These are phyloP conservation scores for Podargus strigoides DNA, from an alignment of 2,797 vertebrate genomes.

Conservation along the genomic window DNA sequence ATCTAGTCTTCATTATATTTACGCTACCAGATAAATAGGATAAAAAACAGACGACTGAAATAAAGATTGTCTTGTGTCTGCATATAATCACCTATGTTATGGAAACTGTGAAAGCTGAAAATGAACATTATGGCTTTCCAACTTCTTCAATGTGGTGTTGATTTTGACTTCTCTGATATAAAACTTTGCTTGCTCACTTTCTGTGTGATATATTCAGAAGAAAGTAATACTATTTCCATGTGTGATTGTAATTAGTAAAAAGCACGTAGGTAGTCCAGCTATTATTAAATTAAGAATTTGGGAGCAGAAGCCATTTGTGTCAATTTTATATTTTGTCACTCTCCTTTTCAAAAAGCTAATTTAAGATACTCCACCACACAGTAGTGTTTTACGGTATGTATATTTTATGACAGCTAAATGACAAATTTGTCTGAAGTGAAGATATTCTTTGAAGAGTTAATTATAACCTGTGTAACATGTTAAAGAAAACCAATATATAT, in stretches of 20 bases:
- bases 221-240: background rate
- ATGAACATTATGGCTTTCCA: background rate
- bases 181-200: slow-evolving; percentile 1
- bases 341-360: slow-evolving; percentile 30
- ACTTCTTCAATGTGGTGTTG: background rate
- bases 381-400: slow-evolving; percentile 28
- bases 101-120: slow-evolving; percentile 22
- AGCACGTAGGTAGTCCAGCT: background rate
- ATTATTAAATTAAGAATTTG: slow-evolving; percentile 11
- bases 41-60: background rate
- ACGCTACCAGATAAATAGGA: background rate
- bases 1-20: background rate
- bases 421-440: slow-evolving; percentile 46
- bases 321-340: slow-evolving; percentile 35
- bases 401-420: slow-evolving; percentile 50
- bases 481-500: slow-evolving; percentile 56
- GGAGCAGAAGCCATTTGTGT: slow-evolving; percentile 13
- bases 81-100: background rate
- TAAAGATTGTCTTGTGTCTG: background rate
- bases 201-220: background rate
- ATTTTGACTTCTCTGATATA: background rate
- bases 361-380: background rate
- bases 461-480: slow-evolving; percentile 43
- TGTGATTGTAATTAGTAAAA: background rate
- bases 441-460: slow-evolving; percentile 57